These are phyloP conservation scores for Narcine bancroftii DNA, from an alignment of 2,113 vertebrate genomes.

Conservation along the genomic window DNA sequence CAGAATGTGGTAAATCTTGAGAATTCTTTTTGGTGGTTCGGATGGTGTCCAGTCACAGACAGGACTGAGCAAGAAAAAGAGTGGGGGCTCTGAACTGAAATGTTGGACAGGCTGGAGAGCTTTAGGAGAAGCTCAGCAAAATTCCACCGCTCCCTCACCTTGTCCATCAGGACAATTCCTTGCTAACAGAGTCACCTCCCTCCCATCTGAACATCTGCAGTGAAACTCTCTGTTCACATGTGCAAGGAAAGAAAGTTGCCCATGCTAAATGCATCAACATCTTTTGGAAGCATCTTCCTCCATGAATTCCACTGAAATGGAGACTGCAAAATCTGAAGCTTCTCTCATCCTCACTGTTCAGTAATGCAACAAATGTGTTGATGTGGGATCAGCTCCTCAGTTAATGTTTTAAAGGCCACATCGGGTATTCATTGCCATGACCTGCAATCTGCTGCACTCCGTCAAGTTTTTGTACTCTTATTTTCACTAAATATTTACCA, in stretches of 20 bases:
- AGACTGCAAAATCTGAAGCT: not conserved
- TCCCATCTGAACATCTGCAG: not conserved
- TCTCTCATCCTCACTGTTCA: not conserved
- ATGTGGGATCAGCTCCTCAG: no score
- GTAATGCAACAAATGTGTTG: not conserved
- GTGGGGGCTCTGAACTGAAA: no score
- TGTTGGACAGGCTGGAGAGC: no score
- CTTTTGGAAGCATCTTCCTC: not conserved
- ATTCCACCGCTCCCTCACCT: not conserved
- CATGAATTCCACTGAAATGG: not conserved
- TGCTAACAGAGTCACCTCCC: not conserved
- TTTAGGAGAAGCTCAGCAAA: no score
- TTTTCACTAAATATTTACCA: not conserved
- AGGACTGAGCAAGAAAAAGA: no score
- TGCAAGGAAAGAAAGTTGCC: no score
- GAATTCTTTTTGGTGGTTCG: no score
- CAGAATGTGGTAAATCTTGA: no score
- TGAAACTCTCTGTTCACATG: no score
- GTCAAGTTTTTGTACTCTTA: not conserved
- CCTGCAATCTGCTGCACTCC: not conserved
- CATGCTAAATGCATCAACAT: not conserved
- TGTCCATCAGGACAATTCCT: not conserved
- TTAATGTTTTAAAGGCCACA: no score
- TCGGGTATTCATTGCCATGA: no score
- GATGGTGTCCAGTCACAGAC: no score